These are phyloP conservation scores for Falcaria lacertinaria DNA, from an alignment of 2,888 invertebrate genomes.

Conservation along the genomic window DNA sequence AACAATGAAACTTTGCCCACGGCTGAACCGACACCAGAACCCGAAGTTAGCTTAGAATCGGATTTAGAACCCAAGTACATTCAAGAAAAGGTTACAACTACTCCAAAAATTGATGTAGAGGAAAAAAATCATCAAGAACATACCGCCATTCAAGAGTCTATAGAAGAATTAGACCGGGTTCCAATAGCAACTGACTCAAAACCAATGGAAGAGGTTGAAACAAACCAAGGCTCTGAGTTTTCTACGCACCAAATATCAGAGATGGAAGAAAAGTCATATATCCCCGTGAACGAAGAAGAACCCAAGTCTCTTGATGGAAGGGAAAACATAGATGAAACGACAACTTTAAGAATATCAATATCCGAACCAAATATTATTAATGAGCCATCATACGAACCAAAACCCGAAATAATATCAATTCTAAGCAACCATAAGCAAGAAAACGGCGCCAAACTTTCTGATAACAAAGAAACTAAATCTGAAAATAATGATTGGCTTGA, in stretches of 20 bases:
- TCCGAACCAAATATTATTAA: slow-evolving; percentile 42
- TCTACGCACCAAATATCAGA: slow-evolving; percentile 27
- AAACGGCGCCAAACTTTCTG: slow-evolving; percentile 5
- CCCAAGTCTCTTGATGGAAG: slow-evolving; percentile 18
- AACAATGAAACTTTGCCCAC: slow-evolving; percentile 25
- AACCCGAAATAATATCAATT: slow-evolving; percentile 46
- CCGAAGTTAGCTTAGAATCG: slow-evolving; percentile 18
- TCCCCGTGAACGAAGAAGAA: slow-evolving; percentile 26
- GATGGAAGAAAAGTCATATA: slow-evolving; percentile 21
- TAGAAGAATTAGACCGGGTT: slow-evolving; percentile 33
- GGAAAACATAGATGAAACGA: slow-evolving; percentile 19
- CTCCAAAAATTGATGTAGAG: slow-evolving; percentile 22
- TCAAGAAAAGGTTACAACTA: slow-evolving; percentile 1
- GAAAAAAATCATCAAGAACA: slow-evolving; percentile 24
- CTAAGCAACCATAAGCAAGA: slow-evolving; percentile 24
- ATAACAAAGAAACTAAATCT: slow-evolving; percentile 24
- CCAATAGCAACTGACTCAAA: slow-evolving; percentile 47
- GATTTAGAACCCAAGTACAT: slow-evolving; percentile 9
- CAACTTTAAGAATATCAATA: slow-evolving; percentile 37
- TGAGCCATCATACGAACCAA: slow-evolving; percentile 45
- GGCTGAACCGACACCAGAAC: slow-evolving; percentile 27
- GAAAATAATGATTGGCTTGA: slow-evolving; percentile 50
- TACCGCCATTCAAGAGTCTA: slow-evolving; percentile 30
- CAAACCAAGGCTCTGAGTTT: slow-evolving; percentile 47
- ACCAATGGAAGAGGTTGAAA: slow-evolving; percentile 53